phyloP scores from a whole-genome alignment of 1,140 invertebrate species.

The Aphelenchoides avenae region DNA sequence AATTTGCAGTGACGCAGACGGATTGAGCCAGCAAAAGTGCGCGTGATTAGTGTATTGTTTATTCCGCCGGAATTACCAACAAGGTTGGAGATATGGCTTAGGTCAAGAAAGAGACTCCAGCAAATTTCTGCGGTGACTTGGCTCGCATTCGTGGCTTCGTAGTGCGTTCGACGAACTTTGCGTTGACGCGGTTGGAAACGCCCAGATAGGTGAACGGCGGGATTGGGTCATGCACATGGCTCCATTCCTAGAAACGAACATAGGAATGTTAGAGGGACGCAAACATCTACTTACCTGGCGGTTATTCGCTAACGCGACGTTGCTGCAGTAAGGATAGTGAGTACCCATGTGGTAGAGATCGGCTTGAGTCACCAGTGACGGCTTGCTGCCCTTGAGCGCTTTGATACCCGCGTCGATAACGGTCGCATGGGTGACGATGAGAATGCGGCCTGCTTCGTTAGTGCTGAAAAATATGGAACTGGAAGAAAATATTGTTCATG shows the following conservation, averaged over 20 bases:
- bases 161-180: constrained; percentile 22
- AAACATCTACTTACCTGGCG: constrained; percentile 4
- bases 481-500: background rate
- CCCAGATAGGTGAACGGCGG: constrained; percentile 23
- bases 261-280: background rate
- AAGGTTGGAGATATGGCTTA: too few relatives aligned
- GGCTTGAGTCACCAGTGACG: constrained; percentile 60
- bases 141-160: constrained; percentile 14
- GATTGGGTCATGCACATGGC: constrained; percentile 21
- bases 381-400: constrained; percentile 69
- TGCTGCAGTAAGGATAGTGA: constrained; percentile 18
- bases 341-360: constrained; percentile 20
- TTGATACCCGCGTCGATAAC: constrained; percentile 50
- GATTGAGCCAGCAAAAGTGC: too few relatives aligned
- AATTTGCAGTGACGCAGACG: too few relatives aligned
- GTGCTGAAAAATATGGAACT: background rate
- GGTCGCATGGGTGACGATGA: constrained; percentile 66
- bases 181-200: constrained; percentile 12
- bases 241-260: constrained; percentile 12
- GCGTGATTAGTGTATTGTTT: too few relatives aligned
- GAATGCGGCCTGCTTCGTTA: constrained; percentile 68
- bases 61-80: too few relatives aligned
- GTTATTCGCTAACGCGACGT: constrained; percentile 14
- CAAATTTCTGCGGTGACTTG: constrained; percentile 1
- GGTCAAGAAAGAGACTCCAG: too few relatives aligned